Percentiles rank a stretch among this genome's conserved stretches.
phyloP scores from a whole-genome alignment of 2,888 invertebrate genomes.

The Chaetogeoica ovagalla region DNA sequence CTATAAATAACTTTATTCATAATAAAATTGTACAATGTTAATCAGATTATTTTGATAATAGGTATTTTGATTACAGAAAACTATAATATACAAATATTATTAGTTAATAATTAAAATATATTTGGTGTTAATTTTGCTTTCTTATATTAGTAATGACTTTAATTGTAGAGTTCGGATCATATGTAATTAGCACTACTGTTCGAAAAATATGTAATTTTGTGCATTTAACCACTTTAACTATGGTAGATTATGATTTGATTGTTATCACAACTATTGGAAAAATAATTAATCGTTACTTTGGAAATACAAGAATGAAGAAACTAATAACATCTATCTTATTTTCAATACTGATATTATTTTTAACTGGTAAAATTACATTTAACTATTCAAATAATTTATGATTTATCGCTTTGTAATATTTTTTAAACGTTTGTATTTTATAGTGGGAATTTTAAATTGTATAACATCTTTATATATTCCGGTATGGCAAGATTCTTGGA shows the following conservation, averaged over 20 bases:
- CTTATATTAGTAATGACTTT: neutral
- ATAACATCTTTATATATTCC: neutral
- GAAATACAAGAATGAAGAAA: constrained; percentile 10
- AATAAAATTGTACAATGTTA: neutral
- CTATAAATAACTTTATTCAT: no score
- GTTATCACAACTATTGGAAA: constrained; percentile 17
- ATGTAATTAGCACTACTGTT: constrained; percentile 26
- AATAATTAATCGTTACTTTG: constrained; percentile 23
- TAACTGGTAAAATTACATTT: constrained; percentile 12
- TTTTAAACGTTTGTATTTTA: constrained; percentile 1
- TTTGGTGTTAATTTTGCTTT: neutral
- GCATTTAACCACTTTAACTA: constrained; percentile 21
- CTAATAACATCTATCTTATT: constrained; percentile 2
- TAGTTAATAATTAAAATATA: neutral
- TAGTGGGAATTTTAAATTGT: constrained; percentile 16
- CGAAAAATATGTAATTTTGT: constrained; percentile 33
- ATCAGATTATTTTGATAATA: neutral
- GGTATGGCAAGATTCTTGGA: constrained; percentile 37
- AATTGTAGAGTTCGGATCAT: constrained; percentile 36
- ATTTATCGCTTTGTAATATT: neutral
- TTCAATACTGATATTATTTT: constrained; percentile 24
- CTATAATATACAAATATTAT: no score
- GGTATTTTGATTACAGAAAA: neutral
- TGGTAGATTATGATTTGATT: constrained; percentile 26
- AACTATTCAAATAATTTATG: neutral